A percentile compares a stretch with the other conserved stretches of the same genome.
Conservation (phyloP, 30 jellyfish, hydroid and myxozoan genomes). For the Nemopilema nomurai region DNA sequence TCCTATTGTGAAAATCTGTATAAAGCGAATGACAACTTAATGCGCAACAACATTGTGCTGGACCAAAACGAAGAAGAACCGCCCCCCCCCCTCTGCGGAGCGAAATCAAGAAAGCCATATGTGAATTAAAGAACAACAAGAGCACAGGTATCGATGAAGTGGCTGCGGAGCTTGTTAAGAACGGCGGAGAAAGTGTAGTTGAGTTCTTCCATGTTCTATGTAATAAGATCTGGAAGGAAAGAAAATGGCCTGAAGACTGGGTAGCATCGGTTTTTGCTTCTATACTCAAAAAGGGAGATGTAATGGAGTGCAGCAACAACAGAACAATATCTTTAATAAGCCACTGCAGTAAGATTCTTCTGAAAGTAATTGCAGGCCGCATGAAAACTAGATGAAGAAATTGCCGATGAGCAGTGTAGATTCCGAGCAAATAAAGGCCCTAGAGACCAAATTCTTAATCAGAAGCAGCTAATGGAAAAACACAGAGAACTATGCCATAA, state of each 20-base stretch:
- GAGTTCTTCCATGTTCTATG: constrained; percentile 27
- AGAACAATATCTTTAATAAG: too few relatives aligned
- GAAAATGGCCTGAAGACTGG: constrained; percentile 55
- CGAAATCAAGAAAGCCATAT: constrained; percentile 33
- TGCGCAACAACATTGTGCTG: not conserved
- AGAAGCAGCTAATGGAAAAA: constrained; percentile 30
- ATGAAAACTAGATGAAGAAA: constrained; percentile 8
- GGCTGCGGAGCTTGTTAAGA: constrained; percentile 23
- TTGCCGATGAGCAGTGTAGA: constrained; percentile 36
- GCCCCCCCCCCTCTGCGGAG: constrained; percentile 23
- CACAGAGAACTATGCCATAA: constrained; percentile 5
- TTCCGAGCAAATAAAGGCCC: constrained; percentile 31
- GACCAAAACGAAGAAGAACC: not conserved
- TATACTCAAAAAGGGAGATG: constrained; percentile 43
- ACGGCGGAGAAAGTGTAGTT: constrained; percentile 16
- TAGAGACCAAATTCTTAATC: constrained; percentile 41
- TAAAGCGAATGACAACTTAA: not conserved
- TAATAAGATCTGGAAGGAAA: constrained; percentile 20
- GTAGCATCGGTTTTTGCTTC: constrained; percentile 30
- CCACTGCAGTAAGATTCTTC: constrained; percentile 37
- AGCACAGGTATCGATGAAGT: constrained; percentile 47
- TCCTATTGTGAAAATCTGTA: not conserved
- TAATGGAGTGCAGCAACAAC: not conserved
- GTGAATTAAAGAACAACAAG: constrained; percentile 21
- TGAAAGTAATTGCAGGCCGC: constrained; percentile 16